Base-by-base conservation (phyloP, 2,797 vertebrate species). In the Cyclura pinguis region DNA sequence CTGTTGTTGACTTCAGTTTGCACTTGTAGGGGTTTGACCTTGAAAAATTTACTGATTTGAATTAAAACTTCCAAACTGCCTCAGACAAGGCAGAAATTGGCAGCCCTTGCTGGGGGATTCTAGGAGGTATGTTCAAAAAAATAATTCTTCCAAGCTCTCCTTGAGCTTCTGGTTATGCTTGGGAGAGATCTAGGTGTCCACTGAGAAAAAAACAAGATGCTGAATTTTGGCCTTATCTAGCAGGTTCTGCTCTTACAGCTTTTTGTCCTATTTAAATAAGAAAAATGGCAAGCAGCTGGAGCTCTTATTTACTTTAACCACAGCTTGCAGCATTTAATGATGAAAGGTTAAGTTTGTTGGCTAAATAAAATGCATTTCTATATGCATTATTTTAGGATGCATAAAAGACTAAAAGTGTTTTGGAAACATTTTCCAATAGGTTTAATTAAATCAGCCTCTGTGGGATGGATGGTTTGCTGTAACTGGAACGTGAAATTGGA, bases 371-470 rank as follows among this genome's bases (percentile, higher is more conserved):
- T 90, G 47, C 90, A 67, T 35, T 72, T 77, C 27, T 77, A 13
- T 89, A 72, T 0, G 4, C 82, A 3, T 88, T 92, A 82, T 92
- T 94, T 93, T 94, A 93, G 92, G 55, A 77, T 59, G 4, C 85
- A 80, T 83, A 80, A 73, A 85, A 92, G 92, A 91, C 84, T 85
- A 85, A 93, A 89, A 47, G 80, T 85, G 82, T 76, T 92, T 93
- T 92, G 89, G 59, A 87, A 89, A 57, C 20, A 52, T 27, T 84
- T 87, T 88, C 59, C 93, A 92, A 80, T 82, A 47, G 52, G 84
- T 67, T 91, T 93, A 92, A 95, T 94, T 91, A 91, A 94, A 89
- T 72, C 52, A 86, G 92, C 22, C 38, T 38, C 92, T 93, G 93
- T 84, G 92, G 88, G 62, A 42, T 91, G 89, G 84, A 89, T 92